Percentiles rank a stretch among this genome's conserved stretches.
phyloP scores from a whole-genome alignment of 92 coral and sea anemone species.

The Paragorgia papillata region DNA sequence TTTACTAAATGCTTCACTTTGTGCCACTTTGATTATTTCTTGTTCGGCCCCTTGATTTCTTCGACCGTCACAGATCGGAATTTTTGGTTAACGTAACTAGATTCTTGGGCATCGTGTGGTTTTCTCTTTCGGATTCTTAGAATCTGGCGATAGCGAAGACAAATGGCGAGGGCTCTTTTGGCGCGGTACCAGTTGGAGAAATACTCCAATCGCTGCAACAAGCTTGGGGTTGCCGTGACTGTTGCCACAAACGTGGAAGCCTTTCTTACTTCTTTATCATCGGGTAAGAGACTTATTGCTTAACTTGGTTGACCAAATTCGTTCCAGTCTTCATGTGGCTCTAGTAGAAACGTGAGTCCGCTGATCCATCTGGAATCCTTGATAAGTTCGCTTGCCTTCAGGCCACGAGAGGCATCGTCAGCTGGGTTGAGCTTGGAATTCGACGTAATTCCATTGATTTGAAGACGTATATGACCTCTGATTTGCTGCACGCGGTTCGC shows the following conservation, averaged over 20 bases:
- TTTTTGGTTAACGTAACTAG: neutral
- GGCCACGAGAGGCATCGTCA: too few relatives aligned
- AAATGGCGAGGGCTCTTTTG: conserved; percentile 53
- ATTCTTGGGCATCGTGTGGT: neutral
- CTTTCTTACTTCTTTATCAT: conserved; percentile 55
- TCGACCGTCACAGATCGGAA: conserved; percentile 1
- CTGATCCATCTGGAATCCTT: conserved; percentile 68
- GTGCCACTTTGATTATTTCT: conserved; percentile 31
- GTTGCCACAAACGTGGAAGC: conserved; percentile 6
- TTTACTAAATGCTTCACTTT: conserved; percentile 30
- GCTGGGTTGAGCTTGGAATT: too few relatives aligned
- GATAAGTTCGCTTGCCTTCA: too few relatives aligned
- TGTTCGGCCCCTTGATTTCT: conserved; percentile 37
- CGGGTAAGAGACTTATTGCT: conserved; percentile 6
- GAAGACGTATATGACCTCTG: conserved; percentile 58
- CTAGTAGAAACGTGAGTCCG: conserved; percentile 67
- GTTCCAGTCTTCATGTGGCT: conserved; percentile 45
- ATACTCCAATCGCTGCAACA: conserved; percentile 39
- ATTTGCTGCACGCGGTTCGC: too few relatives aligned
- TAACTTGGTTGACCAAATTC: neutral
- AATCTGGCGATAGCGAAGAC: conserved; percentile 29
- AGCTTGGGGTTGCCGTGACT: conserved; percentile 8
- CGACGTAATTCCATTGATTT: conserved; percentile 68
- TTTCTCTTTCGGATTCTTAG: conserved; percentile 20
- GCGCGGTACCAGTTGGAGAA: conserved; percentile 59